Base-by-base conservation (phyloP, 2,888 invertebrate species). In the Acrocera orbiculus region DNA sequence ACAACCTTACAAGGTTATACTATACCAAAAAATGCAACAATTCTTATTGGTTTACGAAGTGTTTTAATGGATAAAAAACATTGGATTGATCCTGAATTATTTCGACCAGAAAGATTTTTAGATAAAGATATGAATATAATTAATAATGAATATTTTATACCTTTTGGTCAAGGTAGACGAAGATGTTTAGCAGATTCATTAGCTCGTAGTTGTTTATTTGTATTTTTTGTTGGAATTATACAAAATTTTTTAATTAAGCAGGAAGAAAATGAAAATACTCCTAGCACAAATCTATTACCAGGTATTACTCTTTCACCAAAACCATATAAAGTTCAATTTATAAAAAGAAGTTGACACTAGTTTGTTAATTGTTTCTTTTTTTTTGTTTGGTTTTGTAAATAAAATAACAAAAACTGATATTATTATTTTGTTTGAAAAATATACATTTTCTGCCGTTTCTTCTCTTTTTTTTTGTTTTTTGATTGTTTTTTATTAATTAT, bases 101-200 rank as follows among this genome's bases (percentile, higher is more conserved):
- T 76, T 47, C 58, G 66, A 4, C 77, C 77, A 0, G 73, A 75
- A 47, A 60, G 77, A 40, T 76, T 75, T 47, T 47, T 77, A 6
- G 53, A 62, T 42, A 41, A 47, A 0, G 46, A 52, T 8, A 47
- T 50, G 4, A 50, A 49, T 31, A 41, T 47, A 4, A 36, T 42
- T 22, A 39, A 44, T 11, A 53, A 49, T 34, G 58, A 60, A 20
- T 54, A 48, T 30, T 56, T 58, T 17, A 54, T 58, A 43, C 54
- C 58, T 9, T 58, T 62, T 16, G 58, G 58, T 2, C 44, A 59
- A 66, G 76, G 76, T 3, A 64, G 63, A 44, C 60, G 76, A 46
- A 64, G 73, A 38, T 77, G 77, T 46, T 58, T 73, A 1, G 77
- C 75, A 1, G 73, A 76, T 50, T 54, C 64, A 1, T 49, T 77